These are phyloP conservation scores for Stomatorhinus walkeri DNA, from an alignment of 2,797 vertebrate genomes.

Conservation along the genomic window DNA sequence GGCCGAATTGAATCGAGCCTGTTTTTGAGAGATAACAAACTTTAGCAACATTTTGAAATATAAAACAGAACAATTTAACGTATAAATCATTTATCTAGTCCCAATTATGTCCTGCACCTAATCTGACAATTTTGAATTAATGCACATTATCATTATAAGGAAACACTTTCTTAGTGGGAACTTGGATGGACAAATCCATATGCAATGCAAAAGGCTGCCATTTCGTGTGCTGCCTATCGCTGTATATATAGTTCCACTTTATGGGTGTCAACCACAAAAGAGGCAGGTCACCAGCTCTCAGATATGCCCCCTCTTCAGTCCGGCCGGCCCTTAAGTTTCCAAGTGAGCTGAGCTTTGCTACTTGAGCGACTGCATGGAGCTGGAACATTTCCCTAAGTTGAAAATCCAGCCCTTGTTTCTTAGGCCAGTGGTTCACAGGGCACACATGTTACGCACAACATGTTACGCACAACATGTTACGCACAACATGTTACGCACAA, in stretches of 20 bases:
- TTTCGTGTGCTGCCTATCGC: neutral
- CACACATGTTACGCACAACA: neutral
- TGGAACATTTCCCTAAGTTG: neutral
- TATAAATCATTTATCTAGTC: neutral
- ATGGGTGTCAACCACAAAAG: neutral
- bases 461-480: neutral
- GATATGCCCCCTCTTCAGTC: neutral
- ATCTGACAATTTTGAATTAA: neutral
- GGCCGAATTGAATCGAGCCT: neutral
- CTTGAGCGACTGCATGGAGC: neutral
- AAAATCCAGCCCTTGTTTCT: neutral
- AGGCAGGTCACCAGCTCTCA: neutral
- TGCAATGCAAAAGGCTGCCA: neutral
- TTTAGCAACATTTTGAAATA: neutral
- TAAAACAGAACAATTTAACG: neutral
- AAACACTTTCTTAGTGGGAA: neutral
- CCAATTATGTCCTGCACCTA: neutral
- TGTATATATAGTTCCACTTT: conserved; percentile 3
- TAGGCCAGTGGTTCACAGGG: neutral
- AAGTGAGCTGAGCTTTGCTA: neutral
- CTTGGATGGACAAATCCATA: neutral
- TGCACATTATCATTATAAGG: neutral
- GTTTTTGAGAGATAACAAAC: neutral
- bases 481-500: no score
- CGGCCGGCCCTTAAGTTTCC: neutral